phyloP scores from a whole-genome alignment of 2,888 invertebrate genomes.

The Aphidius colemani region DNA sequence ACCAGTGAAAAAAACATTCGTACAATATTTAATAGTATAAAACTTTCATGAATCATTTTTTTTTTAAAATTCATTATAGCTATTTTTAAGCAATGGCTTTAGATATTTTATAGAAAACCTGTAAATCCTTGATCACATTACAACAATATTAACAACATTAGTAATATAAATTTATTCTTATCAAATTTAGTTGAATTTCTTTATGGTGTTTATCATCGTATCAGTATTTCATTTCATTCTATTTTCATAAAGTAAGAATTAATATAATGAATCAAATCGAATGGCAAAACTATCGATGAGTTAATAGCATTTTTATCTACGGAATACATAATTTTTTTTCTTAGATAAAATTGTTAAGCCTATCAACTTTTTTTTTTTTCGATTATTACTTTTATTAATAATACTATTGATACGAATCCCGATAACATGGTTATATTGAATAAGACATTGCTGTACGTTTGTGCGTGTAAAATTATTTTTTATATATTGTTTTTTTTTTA shows the following conservation, averaged over 20 bases:
- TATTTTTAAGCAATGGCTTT: too few species aligned
- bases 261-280: slow-evolving; percentile 1
- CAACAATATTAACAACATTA: too few species aligned
- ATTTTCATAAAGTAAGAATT: slow-evolving; percentile 5
- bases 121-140: too few species aligned
- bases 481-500: slow-evolving; percentile 23
- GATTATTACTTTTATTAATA: slow-evolving; percentile 19
- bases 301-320: slow-evolving; percentile 31
- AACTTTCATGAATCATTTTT: too few species aligned
- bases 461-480: slow-evolving; percentile 31
- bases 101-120: too few species aligned
- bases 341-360: slow-evolving; percentile 10
- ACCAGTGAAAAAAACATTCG: too few species aligned
- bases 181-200: too few species aligned
- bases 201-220: too few species aligned
- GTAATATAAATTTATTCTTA: too few species aligned
- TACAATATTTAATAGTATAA: too few species aligned
- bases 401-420: slow-evolving; percentile 26
- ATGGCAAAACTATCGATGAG: slow-evolving; percentile 30
- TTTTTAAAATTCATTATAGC: too few species aligned
- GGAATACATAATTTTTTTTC: slow-evolving; percentile 29
- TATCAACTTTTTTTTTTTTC: neutral
- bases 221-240: slow-evolving; percentile 27
- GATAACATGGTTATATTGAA: slow-evolving; percentile 30
- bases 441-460: slow-evolving; percentile 31